Conservation (phyloP, 2,113 vertebrate genomes). For the Chamaetylas fuelleborni region DNA sequence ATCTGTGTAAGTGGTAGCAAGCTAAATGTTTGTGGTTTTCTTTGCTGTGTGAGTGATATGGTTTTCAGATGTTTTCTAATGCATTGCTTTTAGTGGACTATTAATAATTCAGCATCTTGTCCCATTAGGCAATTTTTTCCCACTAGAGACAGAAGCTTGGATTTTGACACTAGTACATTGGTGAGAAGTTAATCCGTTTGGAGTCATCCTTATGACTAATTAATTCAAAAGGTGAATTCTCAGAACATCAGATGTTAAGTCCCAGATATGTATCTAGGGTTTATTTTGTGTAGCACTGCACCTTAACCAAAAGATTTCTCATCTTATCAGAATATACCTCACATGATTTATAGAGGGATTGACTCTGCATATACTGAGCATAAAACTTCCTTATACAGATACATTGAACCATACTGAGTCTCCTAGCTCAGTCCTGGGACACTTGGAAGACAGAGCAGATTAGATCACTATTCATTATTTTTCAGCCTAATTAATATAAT, state of each 20-base stretch:
- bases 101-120: neutral
- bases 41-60: conserved; percentile 59
- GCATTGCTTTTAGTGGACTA: neutral
- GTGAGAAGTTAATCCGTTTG: neutral
- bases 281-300: neutral
- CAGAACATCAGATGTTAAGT: neutral
- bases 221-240: neutral
- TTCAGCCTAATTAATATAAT: neutral
- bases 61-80: conserved; percentile 34
- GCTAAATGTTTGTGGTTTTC: conserved; percentile 55
- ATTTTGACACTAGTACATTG: neutral
- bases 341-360: neutral
- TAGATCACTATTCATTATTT: neutral
- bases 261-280: neutral
- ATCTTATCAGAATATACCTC: neutral
- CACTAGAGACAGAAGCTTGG: neutral
- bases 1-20: conserved; percentile 80
- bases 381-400: neutral
- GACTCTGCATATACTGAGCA: neutral
- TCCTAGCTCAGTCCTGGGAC: neutral
- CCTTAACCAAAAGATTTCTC: neutral
- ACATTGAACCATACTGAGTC: neutral
- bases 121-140: neutral
- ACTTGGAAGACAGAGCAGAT: neutral
- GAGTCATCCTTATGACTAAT: neutral